Conservation (phyloP, 2,113 vertebrate species). For the Sander lucioperca region DNA sequence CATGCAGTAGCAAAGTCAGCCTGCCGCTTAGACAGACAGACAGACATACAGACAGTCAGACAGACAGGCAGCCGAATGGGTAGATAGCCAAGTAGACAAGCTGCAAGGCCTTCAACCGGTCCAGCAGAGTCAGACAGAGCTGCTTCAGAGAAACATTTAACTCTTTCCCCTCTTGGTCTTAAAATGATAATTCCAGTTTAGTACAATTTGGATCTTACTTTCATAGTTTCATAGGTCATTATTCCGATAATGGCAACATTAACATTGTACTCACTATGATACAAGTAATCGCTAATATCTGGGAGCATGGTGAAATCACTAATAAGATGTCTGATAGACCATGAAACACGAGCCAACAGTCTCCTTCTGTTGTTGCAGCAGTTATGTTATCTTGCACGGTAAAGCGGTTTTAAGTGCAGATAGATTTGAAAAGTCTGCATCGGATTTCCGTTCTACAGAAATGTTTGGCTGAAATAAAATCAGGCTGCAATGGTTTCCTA, state of each 20-base stretch:
- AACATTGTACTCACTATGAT: not conserved
- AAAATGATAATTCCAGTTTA: not conserved
- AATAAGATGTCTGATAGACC: not conserved
- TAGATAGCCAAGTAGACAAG: conserved; percentile 23
- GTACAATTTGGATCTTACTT: not conserved
- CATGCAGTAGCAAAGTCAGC: conserved; percentile 66
- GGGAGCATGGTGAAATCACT: not conserved
- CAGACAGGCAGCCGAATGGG: conserved; percentile 27
- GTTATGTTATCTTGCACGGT: not conserved
- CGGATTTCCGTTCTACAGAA: not conserved
- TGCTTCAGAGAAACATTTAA: conserved; percentile 14
- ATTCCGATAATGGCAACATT: not conserved
- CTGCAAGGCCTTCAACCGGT: not conserved
- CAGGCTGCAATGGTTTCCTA: not conserved
- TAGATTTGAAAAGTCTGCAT: not conserved
- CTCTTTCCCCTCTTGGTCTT: conserved; percentile 13
- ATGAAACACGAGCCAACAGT: not conserved
- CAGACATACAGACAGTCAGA: conserved; percentile 9
- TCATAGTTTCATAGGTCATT: not conserved
- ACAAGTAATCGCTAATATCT: not conserved
- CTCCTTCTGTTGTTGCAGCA: not conserved
- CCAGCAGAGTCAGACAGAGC: conserved; percentile 25
- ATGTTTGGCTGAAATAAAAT: not conserved
- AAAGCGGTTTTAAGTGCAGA: not conserved
- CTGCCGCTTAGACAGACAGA: conserved; percentile 18